phyloP scores from a whole-genome alignment of 2,888 invertebrate species.

The Eristalis pertinax region DNA sequence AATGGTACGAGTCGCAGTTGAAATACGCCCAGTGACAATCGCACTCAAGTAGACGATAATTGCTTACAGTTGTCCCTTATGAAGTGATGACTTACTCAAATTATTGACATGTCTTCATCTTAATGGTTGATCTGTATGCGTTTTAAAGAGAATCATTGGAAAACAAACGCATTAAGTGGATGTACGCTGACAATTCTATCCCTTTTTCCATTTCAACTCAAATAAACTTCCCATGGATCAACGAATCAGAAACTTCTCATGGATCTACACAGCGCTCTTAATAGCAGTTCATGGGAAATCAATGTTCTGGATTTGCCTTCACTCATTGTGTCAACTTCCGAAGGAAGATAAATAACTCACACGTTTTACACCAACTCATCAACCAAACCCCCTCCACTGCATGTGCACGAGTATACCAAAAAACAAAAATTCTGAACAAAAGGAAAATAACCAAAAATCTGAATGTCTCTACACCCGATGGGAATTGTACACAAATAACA shows the following conservation, averaged over 20 bases:
- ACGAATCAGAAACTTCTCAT: conserved; percentile 19
- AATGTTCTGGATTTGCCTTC: conserved; percentile 8
- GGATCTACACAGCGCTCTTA: background rate
- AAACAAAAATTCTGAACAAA: conserved; percentile 20
- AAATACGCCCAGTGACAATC: no score
- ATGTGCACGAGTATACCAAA: conserved; percentile 32
- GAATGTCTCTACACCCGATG: conserved; percentile 18
- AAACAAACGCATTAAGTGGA: background rate
- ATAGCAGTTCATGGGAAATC: conserved; percentile 18
- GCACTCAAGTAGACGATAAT: background rate
- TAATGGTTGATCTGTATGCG: background rate
- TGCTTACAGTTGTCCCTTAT: background rate
- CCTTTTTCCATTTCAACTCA: background rate
- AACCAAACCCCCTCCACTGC: background rate
- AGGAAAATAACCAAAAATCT: conserved; percentile 21
- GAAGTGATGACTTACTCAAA: background rate
- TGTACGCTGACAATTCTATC: no score
- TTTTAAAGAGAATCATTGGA: no score
- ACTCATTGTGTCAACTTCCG: conserved; percentile 41
- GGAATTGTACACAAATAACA: conserved; percentile 58
- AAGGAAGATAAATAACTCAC: conserved; percentile 50
- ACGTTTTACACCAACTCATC: conserved; percentile 14
- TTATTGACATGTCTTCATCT: background rate
- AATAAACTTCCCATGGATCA: conserved; percentile 5
- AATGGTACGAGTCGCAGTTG: no score